Base-by-base conservation (phyloP, 1,140 invertebrate genomes). In the Euura lappo region DNA sequence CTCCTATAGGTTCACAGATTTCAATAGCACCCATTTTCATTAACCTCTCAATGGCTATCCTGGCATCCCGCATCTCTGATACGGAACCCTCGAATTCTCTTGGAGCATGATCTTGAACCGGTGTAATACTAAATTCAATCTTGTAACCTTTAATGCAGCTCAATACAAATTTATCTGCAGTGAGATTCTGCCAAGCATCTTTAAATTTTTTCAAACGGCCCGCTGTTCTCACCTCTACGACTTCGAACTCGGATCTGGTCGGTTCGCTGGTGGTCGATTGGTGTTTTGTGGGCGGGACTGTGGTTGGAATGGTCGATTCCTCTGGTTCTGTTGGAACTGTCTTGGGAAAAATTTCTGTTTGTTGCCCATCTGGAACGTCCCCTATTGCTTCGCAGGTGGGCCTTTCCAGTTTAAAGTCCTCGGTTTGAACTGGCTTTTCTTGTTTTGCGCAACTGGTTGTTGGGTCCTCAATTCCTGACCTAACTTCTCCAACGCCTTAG, bases 151-250 rank as follows among this genome's bases (percentile, higher is more conserved):
- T 66, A 2, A 76, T 70, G 70, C 68, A 72, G 5, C 65, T 43
- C 4, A 75, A 66, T 2, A 76, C 70, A 68, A 73, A 71, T 10
- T 45, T 11, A 6, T 74, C 71, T 2, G 70, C 28, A 6, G 74
- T 75, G 46, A 77, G 70, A 8, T 68, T 11, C 65, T 44, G 6
- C 11, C 67, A 75, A 44, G 73, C 72, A 74, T 67, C 5, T 10
- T 64, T 43, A 66, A 75, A 77, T 44, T 28, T 44, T 44, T 45
- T 70, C 45, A 77, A 46, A 45, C 74, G 72, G 7, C 74, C 72
- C 44, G 72, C 76, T 28, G 28, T 28, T 28, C 28, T 28, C 28
- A 28, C 28, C 28, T 28, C 28, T 28, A 28, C 28, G 28, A 28
- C 28, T 28, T 28, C 28, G 28, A 28, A 28, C 28, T 28, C 28